A percentile compares a stretch with the other conserved stretches of the same genome.
Conservation (phyloP, 2,113 vertebrate species). For the Polyodon spathula region DNA sequence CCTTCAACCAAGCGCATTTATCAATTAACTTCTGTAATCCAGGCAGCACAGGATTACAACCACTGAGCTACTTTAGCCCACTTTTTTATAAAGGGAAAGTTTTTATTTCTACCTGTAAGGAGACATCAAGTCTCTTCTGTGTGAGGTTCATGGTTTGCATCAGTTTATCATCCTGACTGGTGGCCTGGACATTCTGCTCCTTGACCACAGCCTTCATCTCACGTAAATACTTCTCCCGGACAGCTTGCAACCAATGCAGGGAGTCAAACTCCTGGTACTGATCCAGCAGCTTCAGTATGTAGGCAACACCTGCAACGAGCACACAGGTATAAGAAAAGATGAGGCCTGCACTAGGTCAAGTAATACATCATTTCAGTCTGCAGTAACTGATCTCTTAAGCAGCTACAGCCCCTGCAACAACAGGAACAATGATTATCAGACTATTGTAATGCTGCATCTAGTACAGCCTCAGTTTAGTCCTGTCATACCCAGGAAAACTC, state of each 20-base stretch:
- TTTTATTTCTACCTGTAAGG: conserved; percentile 71
- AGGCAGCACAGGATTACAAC: no score
- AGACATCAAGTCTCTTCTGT: conserved; percentile 87
- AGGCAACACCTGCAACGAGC: conserved; percentile 75
- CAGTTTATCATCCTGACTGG: conserved; percentile 87
- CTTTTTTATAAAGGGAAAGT: neutral
- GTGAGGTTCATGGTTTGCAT: conserved; percentile 97
- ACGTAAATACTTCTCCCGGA: conserved; percentile 86
- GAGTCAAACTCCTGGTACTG: conserved; percentile 98
- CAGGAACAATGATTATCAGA: neutral
- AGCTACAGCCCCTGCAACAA: neutral
- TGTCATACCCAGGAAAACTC: neutral
- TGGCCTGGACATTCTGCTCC: conserved; percentile 81
- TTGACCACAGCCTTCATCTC: conserved; percentile 87
- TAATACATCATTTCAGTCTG: no score
- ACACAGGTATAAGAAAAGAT: neutral
- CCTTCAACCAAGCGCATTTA: neutral
- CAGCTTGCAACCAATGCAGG: conserved; percentile 96
- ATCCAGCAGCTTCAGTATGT: conserved; percentile 95
- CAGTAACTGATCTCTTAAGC: neutral
- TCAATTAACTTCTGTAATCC: no score
- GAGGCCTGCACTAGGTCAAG: no score
- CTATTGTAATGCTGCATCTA: no score
- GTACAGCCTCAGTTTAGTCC: no score
- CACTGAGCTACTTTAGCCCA: no score